Evolutionary conservation across 2,888 invertebrate genomes (phyloP).

Genomic region (Boloria selene): DNA sequence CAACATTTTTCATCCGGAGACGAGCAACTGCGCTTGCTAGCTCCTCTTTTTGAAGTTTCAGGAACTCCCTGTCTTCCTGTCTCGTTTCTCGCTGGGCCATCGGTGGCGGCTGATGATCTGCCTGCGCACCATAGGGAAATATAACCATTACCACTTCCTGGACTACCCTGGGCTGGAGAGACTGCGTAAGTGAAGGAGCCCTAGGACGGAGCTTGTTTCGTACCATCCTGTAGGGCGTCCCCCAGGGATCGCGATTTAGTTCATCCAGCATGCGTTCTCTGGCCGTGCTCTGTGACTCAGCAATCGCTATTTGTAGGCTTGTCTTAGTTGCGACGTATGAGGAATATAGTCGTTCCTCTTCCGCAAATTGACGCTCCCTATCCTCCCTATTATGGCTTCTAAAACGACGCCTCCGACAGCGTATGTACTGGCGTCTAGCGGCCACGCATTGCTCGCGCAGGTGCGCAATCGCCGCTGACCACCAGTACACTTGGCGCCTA

Average conservation of each 20-base stretch:
- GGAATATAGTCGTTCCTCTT: background rate
- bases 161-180: conserved; percentile 1
- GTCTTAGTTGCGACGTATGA: background rate
- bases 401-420: background rate
- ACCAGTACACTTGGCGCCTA: background rate
- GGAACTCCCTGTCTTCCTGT: background rate
- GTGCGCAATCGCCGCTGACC: background rate
- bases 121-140: conserved; percentile 7
- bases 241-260: no score
- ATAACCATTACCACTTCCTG: background rate
- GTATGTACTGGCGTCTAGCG: background rate
- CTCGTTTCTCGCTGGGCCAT: no score
- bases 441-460: background rate
- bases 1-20: background rate
- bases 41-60: background rate
- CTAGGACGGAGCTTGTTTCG: conserved; percentile 25
- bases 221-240: background rate
- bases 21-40: background rate
- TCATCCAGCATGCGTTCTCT: no score
- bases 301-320: no score
- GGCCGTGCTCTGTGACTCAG: background rate
- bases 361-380: no score
- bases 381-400: no score
- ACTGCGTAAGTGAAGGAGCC: conserved; percentile 3
- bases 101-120: background rate